Evolutionary conservation across 1,140 invertebrate species (phyloP), one percentile per base, ranked within the genome.

Genomic region (Cecropterus lyciades): DNA sequence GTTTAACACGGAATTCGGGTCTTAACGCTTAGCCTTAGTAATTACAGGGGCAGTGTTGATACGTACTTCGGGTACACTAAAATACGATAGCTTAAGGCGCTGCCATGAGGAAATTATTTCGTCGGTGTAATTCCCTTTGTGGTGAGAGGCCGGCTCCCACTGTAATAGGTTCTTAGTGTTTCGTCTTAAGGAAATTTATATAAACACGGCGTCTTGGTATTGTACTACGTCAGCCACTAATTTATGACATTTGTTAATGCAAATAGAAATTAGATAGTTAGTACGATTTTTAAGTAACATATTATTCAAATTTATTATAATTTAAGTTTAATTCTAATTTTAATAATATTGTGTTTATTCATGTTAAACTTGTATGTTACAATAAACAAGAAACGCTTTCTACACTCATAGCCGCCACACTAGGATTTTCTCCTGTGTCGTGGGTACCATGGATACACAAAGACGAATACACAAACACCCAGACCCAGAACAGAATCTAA

Each of bases 1-100:
- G 72, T 87, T 89, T 87, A 87, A 86, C 85, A 85, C 70, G 72
- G 80, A 82, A 81, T 86, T 87, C 72, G 82, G 83, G 79, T 82
- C 82, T 87, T 85, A 85, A 81, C 75, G 84, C 78, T 87, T 79
- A 84, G 81, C 79, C 87, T 82, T 60, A 75, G 83, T 87, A 89
- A 89, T 89, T 87, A 86, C 78, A 75, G 70, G 75, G 85, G 83
- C 73, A 77, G 73, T 78, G 77, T 79, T 83, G 79, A 77, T 77
- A 80, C 75, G 67, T 85, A 75, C 70, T 79, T 75, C 51, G 72
- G 72, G 62, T 69, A 56, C 65, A 70, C 52, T 72, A 67, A 78
- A 77, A 83, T 78, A 78, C 70, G 70, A 66, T 52, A 60, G 77
- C 74, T 80, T 80, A 70, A 70, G 60, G 57, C 65, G 37, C 48